A percentile compares a stretch with the other conserved stretches of the same genome.
Evolutionary conservation across 1,140 invertebrate genomes (phyloP).

Genomic region (Antheraea mylitta): DNA sequence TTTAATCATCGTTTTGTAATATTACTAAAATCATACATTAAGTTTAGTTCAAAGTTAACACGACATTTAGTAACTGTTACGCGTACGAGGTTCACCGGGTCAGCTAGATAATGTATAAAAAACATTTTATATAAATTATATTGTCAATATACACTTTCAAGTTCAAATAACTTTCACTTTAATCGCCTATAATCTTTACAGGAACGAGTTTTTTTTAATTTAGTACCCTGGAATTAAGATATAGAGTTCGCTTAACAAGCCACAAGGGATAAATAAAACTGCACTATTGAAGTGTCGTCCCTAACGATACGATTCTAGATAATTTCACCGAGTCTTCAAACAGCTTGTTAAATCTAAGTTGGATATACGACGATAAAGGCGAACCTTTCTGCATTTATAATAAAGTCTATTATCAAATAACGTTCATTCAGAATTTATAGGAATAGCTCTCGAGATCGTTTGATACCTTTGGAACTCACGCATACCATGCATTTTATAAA

Average conservation of each 20-base stretch:
- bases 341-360: conserved; percentile 38
- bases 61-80: no score
- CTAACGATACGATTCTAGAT: conserved; percentile 59
- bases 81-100: no score
- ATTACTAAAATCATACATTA: no score
- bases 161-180: no score
- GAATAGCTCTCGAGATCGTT: not conserved
- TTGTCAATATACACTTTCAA: no score
- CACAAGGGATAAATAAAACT: not conserved
- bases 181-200: no score
- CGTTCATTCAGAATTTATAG: not conserved
- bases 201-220: no score
- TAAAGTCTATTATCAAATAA: conserved; percentile 6
- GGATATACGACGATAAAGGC: conserved; percentile 10
- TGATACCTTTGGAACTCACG: conserved; percentile 1
- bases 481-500: conserved; percentile 1
- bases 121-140: no score
- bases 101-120: no score
- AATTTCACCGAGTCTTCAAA: conserved; percentile 23
- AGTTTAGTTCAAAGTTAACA: no score
- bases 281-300: conserved; percentile 46
- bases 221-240: not conserved
- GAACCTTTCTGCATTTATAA: not conserved
- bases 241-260: not conserved
- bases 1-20: no score